phyloP scores from a whole-genome alignment of 2,888 invertebrate species.

The Drosophila neotestacea region DNA sequence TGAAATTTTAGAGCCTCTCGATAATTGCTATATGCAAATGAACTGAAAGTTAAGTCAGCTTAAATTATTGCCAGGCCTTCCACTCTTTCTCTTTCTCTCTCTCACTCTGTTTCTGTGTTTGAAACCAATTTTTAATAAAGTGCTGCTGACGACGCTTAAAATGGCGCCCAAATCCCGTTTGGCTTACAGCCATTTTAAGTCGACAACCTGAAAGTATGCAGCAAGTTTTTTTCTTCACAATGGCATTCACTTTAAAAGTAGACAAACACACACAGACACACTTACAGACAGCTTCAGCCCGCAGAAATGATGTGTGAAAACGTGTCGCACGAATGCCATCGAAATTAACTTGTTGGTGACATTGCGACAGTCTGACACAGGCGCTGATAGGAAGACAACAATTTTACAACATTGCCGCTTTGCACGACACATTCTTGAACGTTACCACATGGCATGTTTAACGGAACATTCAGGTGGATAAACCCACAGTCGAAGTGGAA shows the following conservation, averaged over 20 bases:
- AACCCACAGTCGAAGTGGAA: slow-evolving; percentile 2
- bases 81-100: not conserved
- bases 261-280: not conserved
- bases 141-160: slow-evolving; percentile 21
- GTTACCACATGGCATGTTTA: not conserved
- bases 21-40: slow-evolving; percentile 62
- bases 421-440: slow-evolving; percentile 20
- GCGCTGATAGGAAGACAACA: slow-evolving; percentile 68
- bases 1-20: slow-evolving; percentile 14
- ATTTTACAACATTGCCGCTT: slow-evolving; percentile 41
- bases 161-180: slow-evolving; percentile 25
- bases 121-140: slow-evolving; percentile 56
- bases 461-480: slow-evolving; percentile 13
- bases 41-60: slow-evolving; percentile 28
- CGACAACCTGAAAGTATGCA: slow-evolving; percentile 36
- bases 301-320: slow-evolving; percentile 43
- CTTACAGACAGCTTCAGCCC: not conserved
- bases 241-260: slow-evolving; percentile 43
- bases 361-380: slow-evolving; percentile 38
- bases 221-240: slow-evolving; percentile 28
- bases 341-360: slow-evolving; percentile 76
- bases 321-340: slow-evolving; percentile 47
- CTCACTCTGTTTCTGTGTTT: no score
- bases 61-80: slow-evolving; percentile 29
- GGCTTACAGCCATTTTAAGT: slow-evolving; percentile 32